A percentile compares a stretch with the other conserved stretches of the same genome.
Conservation (phyloP, 2,113 vertebrate species). For the Tychaedon coryphoeus region DNA sequence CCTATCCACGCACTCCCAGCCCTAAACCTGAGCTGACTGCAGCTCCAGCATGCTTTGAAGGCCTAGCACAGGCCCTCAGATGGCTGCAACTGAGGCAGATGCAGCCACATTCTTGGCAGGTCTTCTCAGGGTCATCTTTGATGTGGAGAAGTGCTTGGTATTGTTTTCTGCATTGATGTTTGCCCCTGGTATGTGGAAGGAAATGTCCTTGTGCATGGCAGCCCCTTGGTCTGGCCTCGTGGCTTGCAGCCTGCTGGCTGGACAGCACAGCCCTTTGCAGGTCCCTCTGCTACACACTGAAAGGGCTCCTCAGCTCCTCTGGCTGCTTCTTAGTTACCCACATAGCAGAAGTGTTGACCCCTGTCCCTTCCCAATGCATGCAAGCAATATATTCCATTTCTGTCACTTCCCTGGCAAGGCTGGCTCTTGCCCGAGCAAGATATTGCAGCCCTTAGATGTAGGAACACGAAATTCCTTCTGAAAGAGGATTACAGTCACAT, state of each 20-base stretch:
- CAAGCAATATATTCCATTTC: background rate
- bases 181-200: constrained; percentile 25
- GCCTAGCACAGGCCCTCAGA: constrained; percentile 29
- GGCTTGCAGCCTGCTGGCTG: background rate
- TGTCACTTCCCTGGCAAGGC: background rate
- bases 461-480: background rate
- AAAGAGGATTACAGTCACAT: background rate
- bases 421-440: background rate
- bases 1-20: background rate
- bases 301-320: background rate
- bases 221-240: background rate
- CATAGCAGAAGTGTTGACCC: background rate
- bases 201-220: background rate
- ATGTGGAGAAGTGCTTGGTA: constrained; percentile 53
- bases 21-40: background rate
- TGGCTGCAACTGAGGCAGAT: constrained; percentile 41
- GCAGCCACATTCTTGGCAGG: constrained; percentile 65
- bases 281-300: background rate
- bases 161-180: constrained; percentile 55
- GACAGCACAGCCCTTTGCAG: background rate
- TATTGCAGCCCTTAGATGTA: background rate
- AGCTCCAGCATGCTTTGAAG: constrained; percentile 9
- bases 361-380: fast-evolving
- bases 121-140: constrained; percentile 64
- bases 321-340: background rate